phyloP scores from a whole-genome alignment of 2,888 invertebrate species.

The Thalpophila matura region DNA sequence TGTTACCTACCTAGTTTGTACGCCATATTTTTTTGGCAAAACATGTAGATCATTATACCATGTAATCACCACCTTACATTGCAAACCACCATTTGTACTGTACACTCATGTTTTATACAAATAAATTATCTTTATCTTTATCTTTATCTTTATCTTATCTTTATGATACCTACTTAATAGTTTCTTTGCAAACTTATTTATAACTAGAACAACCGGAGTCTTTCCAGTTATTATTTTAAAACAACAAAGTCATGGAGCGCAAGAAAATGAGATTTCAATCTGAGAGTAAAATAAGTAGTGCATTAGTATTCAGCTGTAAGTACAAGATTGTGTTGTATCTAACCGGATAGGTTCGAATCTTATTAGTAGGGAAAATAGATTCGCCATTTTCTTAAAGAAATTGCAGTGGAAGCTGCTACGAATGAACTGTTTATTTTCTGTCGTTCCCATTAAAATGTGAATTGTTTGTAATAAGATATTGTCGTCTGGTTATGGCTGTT shows the following conservation, averaged over 20 bases:
- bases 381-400: constrained; percentile 43
- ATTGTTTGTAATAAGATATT: constrained; percentile 22
- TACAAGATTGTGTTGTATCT: constrained; percentile 47
- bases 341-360: constrained; percentile 51
- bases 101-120: no score
- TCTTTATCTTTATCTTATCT: no score
- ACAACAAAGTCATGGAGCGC: constrained; percentile 40
- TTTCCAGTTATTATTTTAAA: constrained; percentile 43
- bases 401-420: constrained; percentile 32
- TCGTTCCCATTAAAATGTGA: constrained; percentile 26
- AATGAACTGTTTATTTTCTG: constrained; percentile 28
- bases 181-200: constrained; percentile 4
- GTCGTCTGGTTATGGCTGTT: neutral
- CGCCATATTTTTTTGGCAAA: no score
- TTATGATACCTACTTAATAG: neutral
- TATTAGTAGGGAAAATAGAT: constrained; percentile 56
- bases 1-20: no score
- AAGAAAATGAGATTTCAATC: constrained; percentile 57
- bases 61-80: no score
- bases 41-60: no score
- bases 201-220: constrained; percentile 30
- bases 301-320: constrained; percentile 61
- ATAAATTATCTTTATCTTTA: no score
- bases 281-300: constrained; percentile 46
- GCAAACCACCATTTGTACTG: no score